Evolutionary conservation across 2,113 vertebrate genomes (phyloP).

Genomic region (Austrofundulus limnaeus): DNA sequence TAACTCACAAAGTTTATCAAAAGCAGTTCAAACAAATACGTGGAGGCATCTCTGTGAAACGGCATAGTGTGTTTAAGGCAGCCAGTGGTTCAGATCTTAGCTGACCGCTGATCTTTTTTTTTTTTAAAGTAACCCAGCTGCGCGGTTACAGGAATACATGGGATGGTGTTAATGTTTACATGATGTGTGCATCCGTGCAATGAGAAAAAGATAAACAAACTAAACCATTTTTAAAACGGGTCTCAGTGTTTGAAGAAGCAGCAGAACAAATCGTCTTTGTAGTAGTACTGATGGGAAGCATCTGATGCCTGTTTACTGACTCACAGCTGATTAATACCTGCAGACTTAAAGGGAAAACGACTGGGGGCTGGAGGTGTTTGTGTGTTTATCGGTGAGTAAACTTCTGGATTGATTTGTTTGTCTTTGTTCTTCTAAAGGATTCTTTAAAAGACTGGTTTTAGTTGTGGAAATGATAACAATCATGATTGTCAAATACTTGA

Average conservation of each 20-base stretch:
- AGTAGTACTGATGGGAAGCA: slow-evolving; percentile 27
- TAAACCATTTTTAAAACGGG: neutral
- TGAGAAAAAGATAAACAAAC: neutral
- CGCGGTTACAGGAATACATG: slow-evolving; percentile 16
- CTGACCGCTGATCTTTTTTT: slow-evolving; percentile 15
- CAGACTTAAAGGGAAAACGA: slow-evolving; percentile 4
- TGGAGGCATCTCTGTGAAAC: slow-evolving; percentile 27
- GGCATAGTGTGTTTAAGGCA: slow-evolving; percentile 56
- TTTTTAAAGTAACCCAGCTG: slow-evolving; percentile 12
- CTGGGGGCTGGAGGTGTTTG: neutral
- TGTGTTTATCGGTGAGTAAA: neutral
- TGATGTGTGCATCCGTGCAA: slow-evolving; percentile 1
- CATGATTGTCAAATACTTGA: slow-evolving; percentile 17
- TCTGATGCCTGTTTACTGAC: neutral
- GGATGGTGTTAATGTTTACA: slow-evolving; percentile 8
- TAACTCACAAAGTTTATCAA: slow-evolving; percentile 13
- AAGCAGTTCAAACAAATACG: neutral
- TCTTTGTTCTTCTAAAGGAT: neutral
- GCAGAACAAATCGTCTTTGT: slow-evolving; percentile 14
- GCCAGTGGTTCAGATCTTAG: slow-evolving; percentile 30
- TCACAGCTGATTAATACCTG: neutral
- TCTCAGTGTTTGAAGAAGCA: neutral
- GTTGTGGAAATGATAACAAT: neutral
- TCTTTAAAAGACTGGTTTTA: neutral
- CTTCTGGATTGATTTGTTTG: neutral